Percentiles rank a stretch among this genome's conserved stretches.
phyloP scores from a whole-genome alignment of 2,888 invertebrate species.

The Drosophila testacea region DNA sequence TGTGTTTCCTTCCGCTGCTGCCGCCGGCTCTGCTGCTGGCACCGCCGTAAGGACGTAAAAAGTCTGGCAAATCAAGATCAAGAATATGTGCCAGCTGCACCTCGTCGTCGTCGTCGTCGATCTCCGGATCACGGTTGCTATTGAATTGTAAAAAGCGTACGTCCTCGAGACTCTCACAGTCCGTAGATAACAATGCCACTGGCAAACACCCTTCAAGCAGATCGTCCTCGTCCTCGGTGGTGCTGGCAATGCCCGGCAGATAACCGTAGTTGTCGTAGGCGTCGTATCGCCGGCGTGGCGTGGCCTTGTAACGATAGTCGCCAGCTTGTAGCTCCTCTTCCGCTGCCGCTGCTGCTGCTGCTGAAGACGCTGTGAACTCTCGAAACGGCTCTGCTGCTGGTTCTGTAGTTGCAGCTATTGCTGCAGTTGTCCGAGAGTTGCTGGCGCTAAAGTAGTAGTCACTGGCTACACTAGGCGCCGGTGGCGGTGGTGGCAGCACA shows the following conservation, averaged over 20 bases:
- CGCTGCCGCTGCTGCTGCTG: conserved; percentile 49
- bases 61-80: conserved; percentile 73
- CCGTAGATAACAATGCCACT: conserved; percentile 68
- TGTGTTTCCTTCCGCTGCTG: conserved; percentile 68
- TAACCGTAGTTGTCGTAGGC: conserved; percentile 77
- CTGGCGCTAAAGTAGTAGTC: conserved; percentile 65
- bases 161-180: conserved; percentile 73
- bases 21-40: conserved; percentile 66
- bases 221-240: conserved; percentile 69
- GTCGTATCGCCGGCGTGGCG: conserved; percentile 72
- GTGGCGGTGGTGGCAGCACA: conserved; percentile 70
- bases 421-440: conserved; percentile 38
- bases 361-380: conserved; percentile 21
- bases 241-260: conserved; percentile 72
- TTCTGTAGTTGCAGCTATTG: conserved; percentile 36
- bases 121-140: conserved; percentile 54
- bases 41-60: conserved; percentile 70
- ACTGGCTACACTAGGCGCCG: conserved; percentile 73
- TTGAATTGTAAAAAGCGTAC: conserved; percentile 64
- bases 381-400: conserved; percentile 23
- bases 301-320: conserved; percentile 72
- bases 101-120: conserved; percentile 72
- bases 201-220: conserved; percentile 70
- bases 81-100: conserved; percentile 73
- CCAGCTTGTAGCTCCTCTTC: conserved; percentile 75